Conservation (phyloP, 2,113 vertebrate species). For the Balaenoptera acutorostrata region DNA sequence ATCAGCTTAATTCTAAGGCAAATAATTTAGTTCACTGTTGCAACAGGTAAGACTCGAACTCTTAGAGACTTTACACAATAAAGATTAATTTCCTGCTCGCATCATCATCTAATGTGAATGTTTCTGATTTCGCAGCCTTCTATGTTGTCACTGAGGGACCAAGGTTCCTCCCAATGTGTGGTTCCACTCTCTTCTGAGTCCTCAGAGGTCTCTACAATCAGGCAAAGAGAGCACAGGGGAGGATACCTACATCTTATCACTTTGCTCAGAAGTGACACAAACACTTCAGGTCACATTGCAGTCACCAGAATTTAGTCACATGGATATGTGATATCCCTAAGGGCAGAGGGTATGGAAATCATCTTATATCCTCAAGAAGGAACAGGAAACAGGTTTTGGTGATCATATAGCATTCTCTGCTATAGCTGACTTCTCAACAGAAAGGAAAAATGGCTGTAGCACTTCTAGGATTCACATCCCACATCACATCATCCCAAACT, state of each 20-base stretch:
- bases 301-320: not conserved
- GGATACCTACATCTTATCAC: not conserved
- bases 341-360: not conserved
- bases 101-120: not conserved
- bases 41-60: not conserved
- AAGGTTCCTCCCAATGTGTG: not conserved
- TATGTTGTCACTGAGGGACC: not conserved
- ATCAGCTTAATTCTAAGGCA: not conserved
- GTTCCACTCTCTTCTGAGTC: not conserved
- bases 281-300: not conserved
- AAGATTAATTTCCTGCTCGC: not conserved
- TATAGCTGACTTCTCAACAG: not conserved
- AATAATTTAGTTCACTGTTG: not conserved
- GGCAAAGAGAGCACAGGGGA: rapidly evolving
- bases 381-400: not conserved
- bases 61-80: not conserved
- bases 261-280: not conserved
- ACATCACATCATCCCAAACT: not conserved
- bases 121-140: not conserved
- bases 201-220: not conserved
- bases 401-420: not conserved
- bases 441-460: not conserved
- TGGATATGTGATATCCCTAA: not conserved
- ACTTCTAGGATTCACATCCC: not conserved
- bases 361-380: rapidly evolving